Percentiles rank a stretch among this genome's conserved stretches.
These are phyloP conservation scores for Nesidiocoris tenuis DNA, from an alignment of 2,888 invertebrate species.

Conservation along the genomic window DNA sequence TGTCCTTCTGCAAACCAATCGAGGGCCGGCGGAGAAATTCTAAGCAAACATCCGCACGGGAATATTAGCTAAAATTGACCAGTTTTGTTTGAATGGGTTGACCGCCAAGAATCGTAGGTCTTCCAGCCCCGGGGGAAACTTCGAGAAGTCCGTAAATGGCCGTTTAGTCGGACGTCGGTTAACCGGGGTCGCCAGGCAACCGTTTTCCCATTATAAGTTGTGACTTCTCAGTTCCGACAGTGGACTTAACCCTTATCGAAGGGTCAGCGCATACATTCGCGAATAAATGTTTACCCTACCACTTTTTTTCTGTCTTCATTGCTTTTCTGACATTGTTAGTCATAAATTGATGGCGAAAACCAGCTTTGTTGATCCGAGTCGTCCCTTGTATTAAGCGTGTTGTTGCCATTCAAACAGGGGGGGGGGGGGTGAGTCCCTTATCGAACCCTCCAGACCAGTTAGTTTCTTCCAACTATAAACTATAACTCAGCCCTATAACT, in stretches of 20 bases:
- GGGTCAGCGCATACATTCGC: background rate
- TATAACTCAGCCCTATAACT: constrained; percentile 41
- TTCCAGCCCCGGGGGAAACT: background rate
- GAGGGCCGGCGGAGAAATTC: background rate
- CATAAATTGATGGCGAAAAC: background rate
- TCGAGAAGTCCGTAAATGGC: background rate
- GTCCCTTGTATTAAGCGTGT: background rate
- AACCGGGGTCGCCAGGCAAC: background rate
- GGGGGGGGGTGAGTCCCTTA: constrained; percentile 7
- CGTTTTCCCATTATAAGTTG: background rate
- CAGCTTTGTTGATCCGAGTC: no score
- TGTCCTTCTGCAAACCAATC: background rate
- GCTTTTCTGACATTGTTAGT: background rate
- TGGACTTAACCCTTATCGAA: background rate
- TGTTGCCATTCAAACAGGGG: background rate
- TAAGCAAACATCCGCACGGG: background rate
- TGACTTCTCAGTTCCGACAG: background rate
- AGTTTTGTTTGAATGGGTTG: background rate
- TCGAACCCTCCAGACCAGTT: constrained; percentile 33
- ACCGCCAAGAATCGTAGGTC: background rate
- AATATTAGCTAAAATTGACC: background rate
- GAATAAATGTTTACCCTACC: background rate
- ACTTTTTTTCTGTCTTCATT: background rate
- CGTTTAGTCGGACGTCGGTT: background rate
- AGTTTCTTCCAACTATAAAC: constrained; percentile 43